phyloP scores from a whole-genome alignment of 1,140 invertebrate species.

The Drosophila bifasciata region DNA sequence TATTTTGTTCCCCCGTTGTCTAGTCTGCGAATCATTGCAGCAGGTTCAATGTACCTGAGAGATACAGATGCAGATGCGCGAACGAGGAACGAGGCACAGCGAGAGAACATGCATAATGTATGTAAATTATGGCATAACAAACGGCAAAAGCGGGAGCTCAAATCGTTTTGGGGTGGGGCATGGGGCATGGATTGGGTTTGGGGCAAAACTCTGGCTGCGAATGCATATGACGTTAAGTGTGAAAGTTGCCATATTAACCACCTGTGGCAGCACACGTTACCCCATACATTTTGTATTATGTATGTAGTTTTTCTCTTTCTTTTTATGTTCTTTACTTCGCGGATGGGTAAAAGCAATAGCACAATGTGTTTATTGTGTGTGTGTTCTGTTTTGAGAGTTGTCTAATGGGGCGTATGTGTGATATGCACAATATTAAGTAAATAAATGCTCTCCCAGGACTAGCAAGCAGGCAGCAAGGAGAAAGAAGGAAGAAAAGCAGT shows the following conservation, averaged over 20 bases:
- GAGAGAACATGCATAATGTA: slow-evolving; percentile 75
- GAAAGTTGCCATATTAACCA: slow-evolving; percentile 78
- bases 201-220: slow-evolving; percentile 9
- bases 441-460: slow-evolving; percentile 53
- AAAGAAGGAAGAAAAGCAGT: too few relatives aligned
- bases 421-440: slow-evolving; percentile 71
- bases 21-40: slow-evolving; percentile 63
- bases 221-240: slow-evolving; percentile 67
- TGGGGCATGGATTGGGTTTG: too few relatives aligned
- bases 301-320: not conserved
- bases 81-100: slow-evolving; percentile 6
- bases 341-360: slow-evolving; percentile 49
- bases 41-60: slow-evolving; percentile 77
- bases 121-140: slow-evolving; percentile 76
- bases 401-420: slow-evolving; percentile 74
- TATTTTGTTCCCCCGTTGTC: slow-evolving; percentile 4
- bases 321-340: slow-evolving; percentile 6
- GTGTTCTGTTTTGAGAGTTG: slow-evolving; percentile 29
- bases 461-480: not conserved
- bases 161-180: slow-evolving; percentile 1
- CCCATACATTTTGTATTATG: not conserved
- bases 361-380: slow-evolving; percentile 70
- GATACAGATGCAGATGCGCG: slow-evolving; percentile 37
- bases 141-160: slow-evolving; percentile 25
- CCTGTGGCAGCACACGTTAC: slow-evolving; percentile 57